A percentile compares a stretch with the other conserved stretches of the same genome.
Evolutionary conservation across 1,140 invertebrate species (phyloP).

Genomic region (Ceratitis capitata): DNA sequence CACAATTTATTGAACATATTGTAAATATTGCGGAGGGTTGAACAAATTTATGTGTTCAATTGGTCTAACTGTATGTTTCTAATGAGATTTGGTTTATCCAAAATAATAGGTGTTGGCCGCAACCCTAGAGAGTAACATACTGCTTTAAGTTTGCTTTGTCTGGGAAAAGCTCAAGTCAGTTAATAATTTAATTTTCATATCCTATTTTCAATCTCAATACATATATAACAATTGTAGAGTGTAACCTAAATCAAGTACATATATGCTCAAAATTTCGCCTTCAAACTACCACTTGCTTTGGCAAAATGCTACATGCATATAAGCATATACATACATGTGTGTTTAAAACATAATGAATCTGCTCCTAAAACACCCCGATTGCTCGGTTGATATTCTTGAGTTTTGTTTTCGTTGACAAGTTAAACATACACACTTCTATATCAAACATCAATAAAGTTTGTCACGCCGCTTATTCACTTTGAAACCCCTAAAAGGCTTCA

Average conservation of each 20-base stretch:
- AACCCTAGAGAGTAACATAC: neutral
- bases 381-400: neutral
- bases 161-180: neutral
- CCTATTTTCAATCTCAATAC: no score
- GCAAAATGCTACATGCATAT: neutral
- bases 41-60: neutral
- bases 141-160: neutral
- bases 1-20: neutral
- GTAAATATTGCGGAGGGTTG: no score
- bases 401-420: neutral
- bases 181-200: neutral
- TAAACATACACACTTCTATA: neutral
- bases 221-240: neutral
- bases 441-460: neutral
- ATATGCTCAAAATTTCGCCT: neutral
- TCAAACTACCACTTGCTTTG: neutral
- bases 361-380: neutral
- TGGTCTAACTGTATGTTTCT: neutral
- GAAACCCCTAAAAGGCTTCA: neutral
- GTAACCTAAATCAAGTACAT: neutral
- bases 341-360: neutral
- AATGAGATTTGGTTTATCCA: neutral
- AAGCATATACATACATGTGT: neutral
- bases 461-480: neutral
- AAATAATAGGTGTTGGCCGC: constrained; percentile 23